phyloP scores from a whole-genome alignment of 2,113 vertebrate genomes.

The Acrocephalus kingi region DNA sequence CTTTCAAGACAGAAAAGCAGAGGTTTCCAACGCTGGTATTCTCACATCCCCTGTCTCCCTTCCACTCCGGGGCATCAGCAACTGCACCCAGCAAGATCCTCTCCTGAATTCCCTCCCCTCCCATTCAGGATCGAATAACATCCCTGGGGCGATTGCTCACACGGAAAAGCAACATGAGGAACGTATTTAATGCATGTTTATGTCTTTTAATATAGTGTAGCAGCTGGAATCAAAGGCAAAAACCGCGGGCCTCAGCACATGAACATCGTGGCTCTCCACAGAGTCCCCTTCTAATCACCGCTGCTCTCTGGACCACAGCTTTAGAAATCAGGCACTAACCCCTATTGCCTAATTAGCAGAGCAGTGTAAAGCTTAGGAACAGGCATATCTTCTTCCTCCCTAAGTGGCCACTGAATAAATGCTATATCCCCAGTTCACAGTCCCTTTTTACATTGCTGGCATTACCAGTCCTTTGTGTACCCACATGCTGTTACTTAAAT shows the following conservation, averaged over 20 bases:
- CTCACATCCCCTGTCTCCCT: not conserved
- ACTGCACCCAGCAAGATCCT: not conserved
- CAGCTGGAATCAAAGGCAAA: conserved; percentile 39
- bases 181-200: conserved; percentile 55
- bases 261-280: not conserved
- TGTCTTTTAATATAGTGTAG: conserved; percentile 34
- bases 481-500: conserved; percentile 69
- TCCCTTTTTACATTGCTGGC: conserved; percentile 32
- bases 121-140: not conserved
- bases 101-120: not conserved
- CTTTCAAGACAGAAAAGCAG: not conserved
- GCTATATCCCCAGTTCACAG: not conserved
- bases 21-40: not conserved
- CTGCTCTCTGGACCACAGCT: not conserved
- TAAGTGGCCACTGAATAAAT: conserved; percentile 45
- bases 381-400: conserved; percentile 42
- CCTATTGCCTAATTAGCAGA: conserved; percentile 46
- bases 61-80: not conserved
- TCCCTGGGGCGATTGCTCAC: not conserved
- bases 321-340: conserved; percentile 21
- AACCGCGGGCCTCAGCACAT: not conserved
- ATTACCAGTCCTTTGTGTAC: conserved; percentile 53
- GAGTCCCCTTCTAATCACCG: not conserved
- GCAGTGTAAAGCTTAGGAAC: conserved; percentile 8
- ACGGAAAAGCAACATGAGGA: conserved; percentile 24